phyloP scores from a whole-genome alignment of 1,140 invertebrate species.

The Ylistrum balloti region DNA sequence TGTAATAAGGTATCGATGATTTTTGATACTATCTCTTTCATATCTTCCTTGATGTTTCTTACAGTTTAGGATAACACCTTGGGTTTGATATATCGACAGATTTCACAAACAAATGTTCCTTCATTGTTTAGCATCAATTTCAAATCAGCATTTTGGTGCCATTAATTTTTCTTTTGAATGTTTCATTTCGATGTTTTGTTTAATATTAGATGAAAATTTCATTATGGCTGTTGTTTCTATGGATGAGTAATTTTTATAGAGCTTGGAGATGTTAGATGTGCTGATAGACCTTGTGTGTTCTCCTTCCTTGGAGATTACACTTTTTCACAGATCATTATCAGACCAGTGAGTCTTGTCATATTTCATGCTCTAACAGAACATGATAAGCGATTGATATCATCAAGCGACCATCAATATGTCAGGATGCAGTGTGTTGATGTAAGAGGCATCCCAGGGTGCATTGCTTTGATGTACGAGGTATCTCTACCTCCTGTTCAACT shows the following conservation, averaged over 20 bases:
- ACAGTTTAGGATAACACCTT: background rate
- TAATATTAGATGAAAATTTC: slow-evolving; percentile 15
- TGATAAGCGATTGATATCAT: background rate
- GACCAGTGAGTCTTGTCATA: slow-evolving; percentile 18
- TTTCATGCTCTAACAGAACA: background rate
- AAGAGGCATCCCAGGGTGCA: background rate
- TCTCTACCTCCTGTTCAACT: background rate
- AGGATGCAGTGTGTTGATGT: background rate
- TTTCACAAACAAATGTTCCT: background rate
- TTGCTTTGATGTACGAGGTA: background rate
- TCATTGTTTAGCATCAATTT: slow-evolving; percentile 8
- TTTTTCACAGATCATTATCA: background rate
- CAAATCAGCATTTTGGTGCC: background rate
- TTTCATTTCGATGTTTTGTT: background rate
- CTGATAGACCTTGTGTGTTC: background rate
- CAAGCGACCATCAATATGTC: background rate
- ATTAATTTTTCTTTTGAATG: slow-evolving; percentile 11
- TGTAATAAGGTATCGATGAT: background rate
- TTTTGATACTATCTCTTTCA: background rate
- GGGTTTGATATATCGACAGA: background rate
- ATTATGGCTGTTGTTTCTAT: background rate
- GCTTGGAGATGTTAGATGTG: background rate
- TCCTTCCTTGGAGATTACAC: background rate
- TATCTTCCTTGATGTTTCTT: background rate
- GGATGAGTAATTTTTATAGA: background rate